Conservation (phyloP, 2,797 vertebrate species). For the Kryptopterus vitreolus region DNA sequence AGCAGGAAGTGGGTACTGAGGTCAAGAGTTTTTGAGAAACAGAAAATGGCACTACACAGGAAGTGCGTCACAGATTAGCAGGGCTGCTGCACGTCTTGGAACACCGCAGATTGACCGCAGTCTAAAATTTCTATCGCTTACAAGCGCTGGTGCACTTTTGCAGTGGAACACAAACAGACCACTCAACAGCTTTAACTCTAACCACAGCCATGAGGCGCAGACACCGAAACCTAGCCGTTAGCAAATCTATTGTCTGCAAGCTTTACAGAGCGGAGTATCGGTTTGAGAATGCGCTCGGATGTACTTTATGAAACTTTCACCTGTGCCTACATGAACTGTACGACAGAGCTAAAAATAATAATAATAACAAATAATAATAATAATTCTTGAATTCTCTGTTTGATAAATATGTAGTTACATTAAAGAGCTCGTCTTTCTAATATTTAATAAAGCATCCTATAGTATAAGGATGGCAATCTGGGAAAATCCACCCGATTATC, state of each 20-base stretch:
- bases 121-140: constrained; percentile 44
- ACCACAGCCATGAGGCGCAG: constrained; percentile 39
- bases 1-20: constrained; percentile 75
- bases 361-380: too few relatives aligned
- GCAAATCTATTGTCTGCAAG: constrained; percentile 43
- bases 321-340: constrained; percentile 27
- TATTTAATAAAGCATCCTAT: background rate
- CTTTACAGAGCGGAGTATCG: constrained; percentile 24
- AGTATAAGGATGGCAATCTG: background rate
- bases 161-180: constrained; percentile 57
- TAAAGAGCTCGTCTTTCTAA: background rate
- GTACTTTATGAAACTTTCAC: constrained; percentile 35
- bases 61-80: constrained; percentile 71
- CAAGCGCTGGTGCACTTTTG: constrained; percentile 43
- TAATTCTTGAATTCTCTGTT: constrained; percentile 1
- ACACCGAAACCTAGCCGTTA: constrained; percentile 45
- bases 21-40: constrained; percentile 69
- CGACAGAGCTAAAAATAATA: background rate
- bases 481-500: background rate
- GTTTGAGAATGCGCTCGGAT: constrained; percentile 37
- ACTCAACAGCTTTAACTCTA: constrained; percentile 38
- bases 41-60: constrained; percentile 69
- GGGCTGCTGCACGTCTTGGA: constrained; percentile 48
- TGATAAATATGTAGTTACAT: background rate
- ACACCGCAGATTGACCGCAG: constrained; percentile 54